These are phyloP conservation scores for Dasyprocta punctata DNA, from an alignment of 2,113 vertebrate species.

Conservation along the genomic window DNA sequence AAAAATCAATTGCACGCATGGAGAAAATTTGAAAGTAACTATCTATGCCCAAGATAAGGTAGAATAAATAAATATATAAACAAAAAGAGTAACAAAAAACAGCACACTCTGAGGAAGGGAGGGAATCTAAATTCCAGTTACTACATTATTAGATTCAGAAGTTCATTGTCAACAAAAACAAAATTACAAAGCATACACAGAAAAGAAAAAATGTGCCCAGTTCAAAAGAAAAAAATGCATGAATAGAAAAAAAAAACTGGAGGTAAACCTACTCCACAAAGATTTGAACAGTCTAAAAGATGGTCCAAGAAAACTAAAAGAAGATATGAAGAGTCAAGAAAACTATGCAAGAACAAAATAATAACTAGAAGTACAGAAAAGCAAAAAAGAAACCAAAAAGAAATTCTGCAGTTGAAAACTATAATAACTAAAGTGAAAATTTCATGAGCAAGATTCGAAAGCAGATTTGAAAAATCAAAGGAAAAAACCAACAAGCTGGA, in stretches of 20 bases:
- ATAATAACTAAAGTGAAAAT: background rate
- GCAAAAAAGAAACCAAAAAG: background rate
- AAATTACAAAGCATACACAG: background rate
- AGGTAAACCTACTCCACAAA: background rate
- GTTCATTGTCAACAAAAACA: background rate
- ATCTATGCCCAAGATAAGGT: background rate
- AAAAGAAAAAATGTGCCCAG: background rate
- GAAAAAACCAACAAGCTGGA: background rate
- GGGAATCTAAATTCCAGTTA: background rate
- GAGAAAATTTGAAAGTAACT: background rate
- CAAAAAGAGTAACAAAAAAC: background rate
- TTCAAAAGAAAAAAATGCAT: background rate
- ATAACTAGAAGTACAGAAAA: background rate
- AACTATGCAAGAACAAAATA: background rate
- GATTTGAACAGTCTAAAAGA: background rate
- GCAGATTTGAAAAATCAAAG: background rate
- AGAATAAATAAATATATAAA: background rate
- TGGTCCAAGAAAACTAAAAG: background rate
- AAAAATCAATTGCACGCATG: background rate
- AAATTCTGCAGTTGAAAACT: background rate
- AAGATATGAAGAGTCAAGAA: background rate
- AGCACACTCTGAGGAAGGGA: background rate
- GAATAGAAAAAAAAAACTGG: background rate
- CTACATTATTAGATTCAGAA: background rate
- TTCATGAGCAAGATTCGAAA: background rate